Base-by-base conservation (phyloP, 2,113 vertebrate species). In the Sylvietta virens region DNA sequence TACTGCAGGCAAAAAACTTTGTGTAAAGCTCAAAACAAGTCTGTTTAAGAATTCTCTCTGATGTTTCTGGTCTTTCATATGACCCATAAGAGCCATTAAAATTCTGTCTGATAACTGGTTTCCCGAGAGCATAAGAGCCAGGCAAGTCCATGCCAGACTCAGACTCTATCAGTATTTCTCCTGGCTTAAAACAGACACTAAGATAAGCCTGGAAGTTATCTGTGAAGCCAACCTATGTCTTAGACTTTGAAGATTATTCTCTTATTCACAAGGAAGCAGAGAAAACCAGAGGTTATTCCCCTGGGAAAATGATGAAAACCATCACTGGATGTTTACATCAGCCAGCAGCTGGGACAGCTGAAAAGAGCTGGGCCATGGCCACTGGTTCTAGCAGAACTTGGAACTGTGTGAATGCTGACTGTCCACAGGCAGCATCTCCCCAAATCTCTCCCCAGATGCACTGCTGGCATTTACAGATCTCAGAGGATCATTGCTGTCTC, bases 31-130 rank as follows among this genome's bases (percentile, higher is more conserved):
- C 6, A 1, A 58, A 92, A 86, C 21, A 77, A 82, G 35, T 27
- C 80, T 79, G 44, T 62, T 95, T 95, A 94, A 96, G 65, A 95
- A 96, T 97, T 96, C 92, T 10, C 24, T 97, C 83, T 96, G 87
- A 95, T 96, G 79, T 80, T 27, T 3, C 44, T 82, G 51, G 76
- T 81, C 79, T 95, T 90, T 94, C 77, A 62, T 79, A 92, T 16
- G 44, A 62, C 45, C 81, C 4, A 0, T 64, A 92, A 88, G 15
- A 94, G 33, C 69, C 88, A 95, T 96, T 95, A 95, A 95, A 95
- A 95, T 92, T 95, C 94, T 86, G 37, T 95, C 81, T 95, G 93
- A 95, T 96, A 92, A 92, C 73, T 28, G 48, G 24, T 56, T 90
- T 95, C 71, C 61, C 0, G 0, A 86, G 82, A 93, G 70, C 81